Evolutionary conservation across 2,797 vertebrate genomes (phyloP).

Genomic region (Phalanger gymnotis): DNA sequence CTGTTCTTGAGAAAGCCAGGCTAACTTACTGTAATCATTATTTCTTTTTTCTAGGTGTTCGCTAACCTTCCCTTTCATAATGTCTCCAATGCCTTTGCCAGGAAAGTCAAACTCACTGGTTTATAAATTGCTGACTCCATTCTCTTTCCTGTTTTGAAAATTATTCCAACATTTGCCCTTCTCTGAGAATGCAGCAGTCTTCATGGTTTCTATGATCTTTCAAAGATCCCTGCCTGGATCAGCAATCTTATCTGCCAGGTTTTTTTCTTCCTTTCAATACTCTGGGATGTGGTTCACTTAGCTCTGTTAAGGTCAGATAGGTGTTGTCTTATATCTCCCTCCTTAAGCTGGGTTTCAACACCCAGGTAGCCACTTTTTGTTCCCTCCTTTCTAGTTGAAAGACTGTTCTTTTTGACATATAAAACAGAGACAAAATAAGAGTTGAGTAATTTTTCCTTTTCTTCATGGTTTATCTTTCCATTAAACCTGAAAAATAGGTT

Average conservation of each 20-base stretch:
- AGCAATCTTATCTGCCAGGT: not conserved
- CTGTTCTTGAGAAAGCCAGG: not conserved
- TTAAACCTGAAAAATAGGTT: not conserved
- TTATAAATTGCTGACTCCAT: not conserved
- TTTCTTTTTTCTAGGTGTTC: not conserved
- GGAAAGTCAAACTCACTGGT: not conserved
- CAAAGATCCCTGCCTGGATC: not conserved
- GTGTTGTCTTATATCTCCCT: not conserved
- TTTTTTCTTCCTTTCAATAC: not conserved
- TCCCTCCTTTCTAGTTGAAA: not conserved
- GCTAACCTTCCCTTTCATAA: not conserved
- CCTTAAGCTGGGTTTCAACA: not conserved
- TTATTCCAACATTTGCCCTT: not conserved
- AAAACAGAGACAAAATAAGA: not conserved
- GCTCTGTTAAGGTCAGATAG: not conserved
- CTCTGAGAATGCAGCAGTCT: not conserved
- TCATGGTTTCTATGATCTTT: not conserved
- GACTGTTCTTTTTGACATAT: not conserved
- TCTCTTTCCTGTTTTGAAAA: not conserved
- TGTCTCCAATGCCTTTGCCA: not conserved
- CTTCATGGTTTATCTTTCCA: not conserved
- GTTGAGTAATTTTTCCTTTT: not conserved
- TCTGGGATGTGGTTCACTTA: not conserved
- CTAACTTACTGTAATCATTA: not conserved
- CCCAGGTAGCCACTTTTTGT: not conserved